Percentiles rank a stretch among this genome's conserved stretches.
Evolutionary conservation across 1,140 invertebrate species (phyloP).

Genomic region (Heliothis subflexa): DNA sequence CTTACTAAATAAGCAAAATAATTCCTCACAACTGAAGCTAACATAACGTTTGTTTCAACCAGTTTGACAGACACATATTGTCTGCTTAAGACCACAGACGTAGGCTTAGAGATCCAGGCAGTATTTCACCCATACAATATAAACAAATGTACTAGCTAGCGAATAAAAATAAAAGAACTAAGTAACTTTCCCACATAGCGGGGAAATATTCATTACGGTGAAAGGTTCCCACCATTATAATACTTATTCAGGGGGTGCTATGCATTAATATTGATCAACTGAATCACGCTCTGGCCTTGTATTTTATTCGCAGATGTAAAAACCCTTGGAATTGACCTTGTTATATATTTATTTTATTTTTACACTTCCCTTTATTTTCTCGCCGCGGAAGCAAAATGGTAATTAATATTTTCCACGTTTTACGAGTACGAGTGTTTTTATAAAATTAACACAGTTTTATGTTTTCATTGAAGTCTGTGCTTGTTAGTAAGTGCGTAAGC

Average conservation of each 20-base stretch:
- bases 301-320: slow-evolving; percentile 50
- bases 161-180: slow-evolving; percentile 55
- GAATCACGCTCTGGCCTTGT: slow-evolving; percentile 52
- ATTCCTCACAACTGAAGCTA: neutral
- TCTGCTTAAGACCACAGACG: slow-evolving; percentile 21
- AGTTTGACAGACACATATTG: slow-evolving; percentile 14
- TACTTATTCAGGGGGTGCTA: slow-evolving; percentile 53
- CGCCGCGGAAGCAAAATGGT: slow-evolving; percentile 13
- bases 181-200: slow-evolving; percentile 51
- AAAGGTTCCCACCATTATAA: slow-evolving; percentile 57
- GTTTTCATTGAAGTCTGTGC: slow-evolving; percentile 14
- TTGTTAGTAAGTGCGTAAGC: no score
- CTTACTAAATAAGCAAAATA: slow-evolving; percentile 2
- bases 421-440: slow-evolving; percentile 36
- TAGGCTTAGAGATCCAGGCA: slow-evolving; percentile 19
- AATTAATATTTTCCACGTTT: slow-evolving; percentile 39
- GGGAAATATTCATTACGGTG: slow-evolving; percentile 61
- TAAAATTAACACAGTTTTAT: slow-evolving; percentile 29
- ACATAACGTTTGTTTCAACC: slow-evolving; percentile 9
- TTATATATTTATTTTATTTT: slow-evolving; percentile 52
- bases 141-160: slow-evolving; percentile 16
- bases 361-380: slow-evolving; percentile 1
- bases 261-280: slow-evolving; percentile 62
- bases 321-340: slow-evolving; percentile 54
- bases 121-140: slow-evolving; percentile 32